Percentiles rank a stretch among this genome's conserved stretches.
phyloP scores from a whole-genome alignment of 2,888 invertebrate species.

The Lomographa bimaculata region DNA sequence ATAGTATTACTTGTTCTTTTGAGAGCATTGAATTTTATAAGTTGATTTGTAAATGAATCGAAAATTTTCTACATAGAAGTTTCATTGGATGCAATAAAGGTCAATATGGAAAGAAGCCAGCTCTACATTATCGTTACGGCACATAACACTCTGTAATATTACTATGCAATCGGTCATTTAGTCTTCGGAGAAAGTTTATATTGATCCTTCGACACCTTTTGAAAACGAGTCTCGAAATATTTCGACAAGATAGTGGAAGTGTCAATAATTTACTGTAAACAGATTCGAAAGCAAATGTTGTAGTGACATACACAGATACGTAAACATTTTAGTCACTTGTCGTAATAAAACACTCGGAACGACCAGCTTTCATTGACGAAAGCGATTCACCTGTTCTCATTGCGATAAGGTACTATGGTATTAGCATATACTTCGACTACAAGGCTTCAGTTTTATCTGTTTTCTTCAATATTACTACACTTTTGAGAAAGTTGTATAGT shows the following conservation, averaged over 20 bases:
- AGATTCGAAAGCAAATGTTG: constrained; percentile 20
- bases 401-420: constrained; percentile 9
- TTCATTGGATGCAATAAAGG: too few relatives aligned
- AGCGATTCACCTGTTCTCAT: constrained; percentile 3
- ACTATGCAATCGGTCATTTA: too few relatives aligned
- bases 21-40: too few relatives aligned
- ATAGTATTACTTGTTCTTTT: too few relatives aligned
- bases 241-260: constrained; percentile 19
- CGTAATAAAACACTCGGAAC: constrained; percentile 9
- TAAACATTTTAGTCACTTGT: constrained; percentile 14
- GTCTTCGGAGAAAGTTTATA: constrained; percentile 22
- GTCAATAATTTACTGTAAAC: constrained; percentile 22
- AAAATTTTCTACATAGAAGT: too few relatives aligned
- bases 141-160: too few relatives aligned
- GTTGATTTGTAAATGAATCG: too few relatives aligned
- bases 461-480: constrained; percentile 7
- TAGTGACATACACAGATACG: constrained; percentile 8
- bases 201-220: constrained; percentile 17
- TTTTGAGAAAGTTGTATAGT: constrained; percentile 19
- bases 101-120: too few relatives aligned
- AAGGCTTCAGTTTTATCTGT: constrained; percentile 20
- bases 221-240: constrained; percentile 8
- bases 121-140: too few relatives aligned
- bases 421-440: constrained; percentile 11
- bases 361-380: constrained; percentile 4